Evolutionary conservation across 2,888 invertebrate species (phyloP).

Genomic region (Zaprionus obscuricornis): DNA sequence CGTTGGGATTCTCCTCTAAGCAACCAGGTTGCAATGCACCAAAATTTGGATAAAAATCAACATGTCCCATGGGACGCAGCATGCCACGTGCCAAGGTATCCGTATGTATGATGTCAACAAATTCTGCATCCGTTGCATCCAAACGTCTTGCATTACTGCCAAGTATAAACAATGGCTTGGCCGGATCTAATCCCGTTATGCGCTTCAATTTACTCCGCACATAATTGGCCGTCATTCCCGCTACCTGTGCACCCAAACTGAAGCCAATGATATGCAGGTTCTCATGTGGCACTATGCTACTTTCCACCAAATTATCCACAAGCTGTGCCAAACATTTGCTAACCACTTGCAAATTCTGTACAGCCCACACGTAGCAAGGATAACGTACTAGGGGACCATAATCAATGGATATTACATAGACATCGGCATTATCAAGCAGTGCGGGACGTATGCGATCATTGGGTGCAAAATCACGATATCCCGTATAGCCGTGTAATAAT

Average conservation of each 20-base stretch:
- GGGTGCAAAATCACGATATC: conserved; percentile 86
- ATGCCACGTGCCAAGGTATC: conserved; percentile 85
- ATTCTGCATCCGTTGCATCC: conserved; percentile 85
- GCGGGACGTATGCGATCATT: conserved; percentile 86
- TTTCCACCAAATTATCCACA: conserved; percentile 81
- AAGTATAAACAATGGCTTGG: conserved; percentile 86
- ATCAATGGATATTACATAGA: conserved; percentile 87
- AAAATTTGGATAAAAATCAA: conserved; percentile 86
- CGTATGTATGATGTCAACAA: conserved; percentile 87
- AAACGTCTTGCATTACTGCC: conserved; percentile 83
- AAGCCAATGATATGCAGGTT: conserved; percentile 86
- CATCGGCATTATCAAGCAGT: conserved; percentile 85
- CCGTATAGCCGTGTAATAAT: conserved; percentile 87
- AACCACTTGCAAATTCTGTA: conserved; percentile 85
- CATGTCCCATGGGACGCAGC: conserved; percentile 84
- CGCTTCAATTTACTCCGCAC: conserved; percentile 84
- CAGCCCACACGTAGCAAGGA: conserved; percentile 86
- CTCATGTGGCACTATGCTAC: conserved; percentile 82
- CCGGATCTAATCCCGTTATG: conserved; percentile 87
- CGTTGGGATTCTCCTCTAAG: conserved; percentile 45
- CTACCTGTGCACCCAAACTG: conserved; percentile 86
- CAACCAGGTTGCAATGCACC: conserved; percentile 86
- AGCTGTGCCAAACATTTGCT: conserved; percentile 86
- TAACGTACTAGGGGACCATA: conserved; percentile 85
- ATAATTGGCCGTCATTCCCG: conserved; percentile 84